These are phyloP conservation scores for Silurus aristotelis DNA, from an alignment of 2,797 vertebrate genomes.

Conservation along the genomic window DNA sequence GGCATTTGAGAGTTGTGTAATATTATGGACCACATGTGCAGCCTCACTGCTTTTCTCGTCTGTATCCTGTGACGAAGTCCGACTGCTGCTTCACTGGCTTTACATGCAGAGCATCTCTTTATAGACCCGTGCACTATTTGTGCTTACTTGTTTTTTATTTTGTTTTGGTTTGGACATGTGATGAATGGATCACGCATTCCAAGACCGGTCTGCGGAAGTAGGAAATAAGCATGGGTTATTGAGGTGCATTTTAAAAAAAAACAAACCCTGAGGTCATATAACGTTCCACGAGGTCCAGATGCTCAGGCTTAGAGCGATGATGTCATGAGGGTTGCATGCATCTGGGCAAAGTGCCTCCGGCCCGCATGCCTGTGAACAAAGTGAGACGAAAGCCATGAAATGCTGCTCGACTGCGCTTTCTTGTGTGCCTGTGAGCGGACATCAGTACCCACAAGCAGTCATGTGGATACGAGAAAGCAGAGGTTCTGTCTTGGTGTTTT, in stretches of 20 bases:
- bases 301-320: slow-evolving; percentile 65
- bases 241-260: neutral
- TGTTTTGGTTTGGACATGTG: neutral
- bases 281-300: slow-evolving; percentile 46
- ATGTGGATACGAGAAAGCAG: slow-evolving; percentile 22
- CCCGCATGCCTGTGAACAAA: slow-evolving; percentile 65
- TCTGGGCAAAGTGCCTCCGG: slow-evolving; percentile 63
- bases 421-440: slow-evolving; percentile 18
- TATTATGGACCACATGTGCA: neutral
- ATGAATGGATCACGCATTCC: neutral
- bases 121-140: slow-evolving; percentile 26
- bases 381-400: slow-evolving; percentile 56
- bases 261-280: slow-evolving; percentile 28
- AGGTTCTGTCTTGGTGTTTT: neutral
- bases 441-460: slow-evolving; percentile 7
- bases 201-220: neutral
- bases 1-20: neutral
- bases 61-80: slow-evolving; percentile 40
- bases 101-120: slow-evolving; percentile 29
- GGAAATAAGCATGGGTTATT: neutral
- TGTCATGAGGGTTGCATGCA: slow-evolving; percentile 68
- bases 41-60: slow-evolving; percentile 8
- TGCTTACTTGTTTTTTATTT: neutral
- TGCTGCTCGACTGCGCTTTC: slow-evolving; percentile 53
- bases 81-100: slow-evolving; percentile 51